phyloP scores from a whole-genome alignment of 2,888 invertebrate genomes.

The Tromatobia lineatoria region DNA sequence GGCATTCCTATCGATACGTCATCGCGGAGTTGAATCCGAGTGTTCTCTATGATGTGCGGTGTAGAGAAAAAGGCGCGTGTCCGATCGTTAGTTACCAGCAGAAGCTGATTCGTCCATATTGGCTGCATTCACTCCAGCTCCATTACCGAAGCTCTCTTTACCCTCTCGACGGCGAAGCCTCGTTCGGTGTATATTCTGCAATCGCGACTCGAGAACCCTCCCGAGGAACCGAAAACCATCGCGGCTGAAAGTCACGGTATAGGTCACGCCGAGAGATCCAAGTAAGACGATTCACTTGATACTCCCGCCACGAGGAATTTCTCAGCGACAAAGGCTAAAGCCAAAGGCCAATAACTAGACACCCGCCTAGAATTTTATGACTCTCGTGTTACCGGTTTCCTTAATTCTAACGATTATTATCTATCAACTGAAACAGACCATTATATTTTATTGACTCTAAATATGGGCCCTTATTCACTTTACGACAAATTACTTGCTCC shows the following conservation, averaged over 20 bases:
- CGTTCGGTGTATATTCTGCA: constrained; percentile 13
- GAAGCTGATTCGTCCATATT: constrained; percentile 2
- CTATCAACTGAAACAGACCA: too few species aligned
- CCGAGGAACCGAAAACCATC: constrained; percentile 59
- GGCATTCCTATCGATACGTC: constrained; percentile 59
- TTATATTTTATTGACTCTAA: too few species aligned
- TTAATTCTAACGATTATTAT: too few species aligned
- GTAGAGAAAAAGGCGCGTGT: constrained; percentile 39
- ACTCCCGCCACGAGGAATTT: constrained; percentile 31
- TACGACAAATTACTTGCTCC: too few species aligned
- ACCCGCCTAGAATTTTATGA: background rate
- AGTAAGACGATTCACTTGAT: constrained; percentile 63
- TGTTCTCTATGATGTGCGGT: background rate
- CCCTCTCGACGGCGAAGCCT: constrained; percentile 28
- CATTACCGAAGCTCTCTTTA: constrained; percentile 26
- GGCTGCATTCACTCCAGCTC: constrained; percentile 49
- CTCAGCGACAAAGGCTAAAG: constrained; percentile 4
- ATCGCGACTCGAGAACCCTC: constrained; percentile 28
- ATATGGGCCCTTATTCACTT: too few species aligned
- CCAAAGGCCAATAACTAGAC: constrained; percentile 27
- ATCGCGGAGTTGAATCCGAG: constrained; percentile 11
- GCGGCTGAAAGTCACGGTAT: constrained; percentile 70
- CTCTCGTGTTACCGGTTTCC: too few species aligned
- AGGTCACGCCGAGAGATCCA: constrained; percentile 64
- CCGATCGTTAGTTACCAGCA: constrained; percentile 28